Conservation (phyloP, 2,888 invertebrate genomes). For the Teinopalpus imperialis region DNA sequence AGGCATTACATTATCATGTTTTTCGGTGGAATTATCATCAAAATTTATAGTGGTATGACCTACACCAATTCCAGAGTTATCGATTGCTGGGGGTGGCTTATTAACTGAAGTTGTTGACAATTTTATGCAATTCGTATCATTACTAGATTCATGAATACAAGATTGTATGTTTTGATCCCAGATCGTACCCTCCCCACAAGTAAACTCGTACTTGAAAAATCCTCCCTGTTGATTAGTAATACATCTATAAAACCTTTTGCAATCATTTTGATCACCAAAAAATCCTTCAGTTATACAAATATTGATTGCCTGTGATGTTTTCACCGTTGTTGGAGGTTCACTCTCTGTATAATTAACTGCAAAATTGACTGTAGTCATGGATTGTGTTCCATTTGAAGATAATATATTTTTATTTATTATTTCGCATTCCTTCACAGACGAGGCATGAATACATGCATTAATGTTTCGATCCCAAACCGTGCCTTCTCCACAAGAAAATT, state of each 20-base stretch:
- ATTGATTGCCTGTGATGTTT: conserved; percentile 7
- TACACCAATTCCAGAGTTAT: conserved; percentile 36
- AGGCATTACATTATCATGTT: conserved; percentile 51
- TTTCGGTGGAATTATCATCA: not conserved
- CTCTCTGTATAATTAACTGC: not conserved
- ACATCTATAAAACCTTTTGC: conserved; percentile 90
- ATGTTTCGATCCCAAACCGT: conserved; percentile 88
- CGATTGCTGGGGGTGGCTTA: not conserved
- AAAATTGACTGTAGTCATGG: not conserved
- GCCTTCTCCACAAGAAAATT: conserved; percentile 87
- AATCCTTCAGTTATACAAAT: conserved; percentile 34
- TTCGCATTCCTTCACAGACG: conserved; percentile 10
- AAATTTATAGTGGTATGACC: conserved; percentile 29
- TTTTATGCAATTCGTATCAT: conserved; percentile 33
- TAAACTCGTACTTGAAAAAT: conserved; percentile 86
- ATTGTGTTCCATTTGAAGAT: conserved; percentile 7
- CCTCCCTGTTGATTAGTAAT: conserved; percentile 83
- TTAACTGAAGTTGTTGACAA: conserved; percentile 2
- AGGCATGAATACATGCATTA: conserved; percentile 85
- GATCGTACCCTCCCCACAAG: conserved; percentile 88
- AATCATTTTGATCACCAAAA: conserved; percentile 83
- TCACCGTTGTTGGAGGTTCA: conserved; percentile 19
- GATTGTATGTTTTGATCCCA: conserved; percentile 86
- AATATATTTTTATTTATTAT: conserved; percentile 18
- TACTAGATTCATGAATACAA: conserved; percentile 81